Evolutionary conservation across 2,797 vertebrate species (phyloP), one percentile per base, ranked within the genome.

Genomic region (Taeniopygia guttata): DNA sequence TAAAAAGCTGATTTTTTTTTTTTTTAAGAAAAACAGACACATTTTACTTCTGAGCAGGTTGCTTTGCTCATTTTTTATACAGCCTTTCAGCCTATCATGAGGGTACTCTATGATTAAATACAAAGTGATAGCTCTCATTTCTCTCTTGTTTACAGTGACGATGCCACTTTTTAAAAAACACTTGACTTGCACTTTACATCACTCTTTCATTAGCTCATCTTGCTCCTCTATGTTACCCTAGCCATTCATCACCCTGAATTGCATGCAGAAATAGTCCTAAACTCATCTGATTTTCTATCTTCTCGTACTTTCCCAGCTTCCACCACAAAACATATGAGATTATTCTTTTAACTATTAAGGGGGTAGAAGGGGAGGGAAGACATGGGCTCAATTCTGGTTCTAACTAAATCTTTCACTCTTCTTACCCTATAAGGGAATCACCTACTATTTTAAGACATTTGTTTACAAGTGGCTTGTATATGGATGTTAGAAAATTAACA

Each of bases 61-160:
- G 80, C 84, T 94, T 78, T 94, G 74, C 93, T 97, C 95, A 92
- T 97, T 97, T 97, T 97, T 97, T 34, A 75, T 95, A 93, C 90
- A 96, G 89, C 52, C 87, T 54, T 93, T 72, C 86, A 97, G 94
- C 85, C 93, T 92, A 94, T 79, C 73, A 83, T 76, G 90, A 93
- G 43, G 63, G 76, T 89, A 92, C 89, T 62, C 89, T 52, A 85
- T 89, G 93, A 87, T 74, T 78, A 93, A 97, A 96, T 85, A 96
- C 82, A 94, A 95, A 97, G 95, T 81, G 87, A 88, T 91, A 88
- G 89, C 76, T 96, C 97, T 96, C 96, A 95, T 96, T 94, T 96
- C 95, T 94, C 95, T 94, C 81, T 93, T 97, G 94, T 96, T 98
- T 97, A 97, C 94, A 94, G 81, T 69, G 83, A 96, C 34, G 63